Evolutionary conservation across 2,113 vertebrate genomes (phyloP).

Genomic region (Alexandromys fortis): DNA sequence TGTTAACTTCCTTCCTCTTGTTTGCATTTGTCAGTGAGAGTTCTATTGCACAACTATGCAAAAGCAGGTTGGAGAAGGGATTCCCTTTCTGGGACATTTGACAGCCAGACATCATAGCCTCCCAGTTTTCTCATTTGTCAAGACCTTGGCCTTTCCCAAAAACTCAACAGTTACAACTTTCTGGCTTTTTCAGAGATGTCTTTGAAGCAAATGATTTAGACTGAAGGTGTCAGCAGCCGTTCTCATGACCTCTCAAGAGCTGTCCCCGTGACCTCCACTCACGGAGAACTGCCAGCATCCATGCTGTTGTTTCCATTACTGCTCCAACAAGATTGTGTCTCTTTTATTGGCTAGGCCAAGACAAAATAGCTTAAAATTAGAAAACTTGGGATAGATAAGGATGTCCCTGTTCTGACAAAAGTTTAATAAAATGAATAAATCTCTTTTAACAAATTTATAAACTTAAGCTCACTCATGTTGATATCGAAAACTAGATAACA

Average conservation of each 20-base stretch:
- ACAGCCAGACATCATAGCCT: not conserved
- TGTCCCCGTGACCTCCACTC: not conserved
- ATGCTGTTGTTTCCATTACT: not conserved
- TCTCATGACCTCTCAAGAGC: not conserved
- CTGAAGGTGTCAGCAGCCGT: not conserved
- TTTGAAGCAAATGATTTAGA: not conserved
- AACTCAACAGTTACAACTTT: not conserved
- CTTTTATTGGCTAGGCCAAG: not conserved
- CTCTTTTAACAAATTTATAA: conserved; percentile 15
- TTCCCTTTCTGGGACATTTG: not conserved
- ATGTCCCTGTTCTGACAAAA: not conserved
- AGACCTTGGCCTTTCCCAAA: not conserved
- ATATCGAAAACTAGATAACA: not conserved
- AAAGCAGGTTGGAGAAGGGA: not conserved
- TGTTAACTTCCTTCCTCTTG: not conserved
- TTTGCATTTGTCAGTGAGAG: not conserved
- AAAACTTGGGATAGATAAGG: not conserved
- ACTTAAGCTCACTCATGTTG: not conserved
- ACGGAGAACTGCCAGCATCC: not conserved
- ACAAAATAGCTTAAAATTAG: conserved; percentile 3
- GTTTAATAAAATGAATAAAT: not conserved
- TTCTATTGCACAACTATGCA: not conserved
- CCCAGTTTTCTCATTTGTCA: not conserved
- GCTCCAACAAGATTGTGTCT: not conserved
- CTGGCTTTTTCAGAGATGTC: not conserved